Evolutionary conservation across 2,888 invertebrate species (phyloP), one percentile per base, ranked within the genome.

Genomic region (Dicyrtomina minuta): DNA sequence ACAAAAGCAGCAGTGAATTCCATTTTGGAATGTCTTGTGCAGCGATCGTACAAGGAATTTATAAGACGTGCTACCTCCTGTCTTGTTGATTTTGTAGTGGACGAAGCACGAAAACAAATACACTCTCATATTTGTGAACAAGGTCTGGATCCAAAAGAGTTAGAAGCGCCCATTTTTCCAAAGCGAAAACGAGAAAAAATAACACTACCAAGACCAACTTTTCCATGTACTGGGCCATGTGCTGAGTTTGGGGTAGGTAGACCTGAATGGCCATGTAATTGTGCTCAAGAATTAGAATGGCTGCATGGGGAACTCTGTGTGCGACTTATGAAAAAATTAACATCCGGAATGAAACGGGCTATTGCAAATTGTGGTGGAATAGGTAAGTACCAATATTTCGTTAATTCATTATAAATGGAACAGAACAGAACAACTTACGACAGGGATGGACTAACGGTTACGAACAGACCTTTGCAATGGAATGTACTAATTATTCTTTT

Each of bases 181-280:
- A 17, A 5, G 20, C 33, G 61, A 26, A 5, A 56, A n/a, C 15
- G 46, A 17, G 41, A 60, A 8, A 27, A 61, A 33, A 49, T 67
- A 33, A 33, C n/a, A 5, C 55, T 66, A 8, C 41, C 51, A 3
- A 33, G 24, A 59, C 66, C 67, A 2, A 10, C 24, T 4, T 66
- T 43, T 15, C 67, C 70, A 10, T 66, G 65, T 22, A 53, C 39
- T 33, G 70, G 70, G 6, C 70, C 66, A 1, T 70, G 70, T 39
- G 58, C 66, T 2, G 24, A 66, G 46, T 70, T 66, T 53, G 41
- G 53, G 2, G n/a, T 12, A 6, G 24, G 22, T n/a, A 10, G 20
- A 22, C 39, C 53, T 5, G 12, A 53, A 4, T 66, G 56, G 55
- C 66, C 66, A 4, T 44, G 55, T 12, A 20, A n/a, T 12, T 66